phyloP scores from a whole-genome alignment of 2,797 vertebrate genomes.

The Gymnothorax javanicus region DNA sequence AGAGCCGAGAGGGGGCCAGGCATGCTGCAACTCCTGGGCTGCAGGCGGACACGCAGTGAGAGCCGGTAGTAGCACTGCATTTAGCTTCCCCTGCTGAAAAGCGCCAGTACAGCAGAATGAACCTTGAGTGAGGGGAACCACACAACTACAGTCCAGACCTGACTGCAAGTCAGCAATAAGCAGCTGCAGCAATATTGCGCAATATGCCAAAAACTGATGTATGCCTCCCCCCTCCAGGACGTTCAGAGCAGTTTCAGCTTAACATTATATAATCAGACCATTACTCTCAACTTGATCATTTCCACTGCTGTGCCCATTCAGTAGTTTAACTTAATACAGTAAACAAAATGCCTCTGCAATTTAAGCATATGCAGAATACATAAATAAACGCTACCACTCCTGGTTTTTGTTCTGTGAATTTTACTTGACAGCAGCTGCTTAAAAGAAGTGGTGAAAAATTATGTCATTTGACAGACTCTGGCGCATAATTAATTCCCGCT shows the following conservation, averaged over 20 bases:
- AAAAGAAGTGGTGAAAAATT: not conserved
- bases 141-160: not conserved
- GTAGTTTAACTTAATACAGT: not conserved
- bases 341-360: not conserved
- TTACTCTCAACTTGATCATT: not conserved
- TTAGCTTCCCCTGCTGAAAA: constrained; percentile 55
- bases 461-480: not conserved
- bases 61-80: constrained; percentile 5
- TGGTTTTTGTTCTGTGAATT: not conserved
- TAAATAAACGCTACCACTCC: not conserved
- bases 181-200: not conserved
- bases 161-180: not conserved
- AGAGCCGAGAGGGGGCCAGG: not conserved
- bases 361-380: not conserved
- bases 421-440: not conserved
- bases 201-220: not conserved
- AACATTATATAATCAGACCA: not conserved
- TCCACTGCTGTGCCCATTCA: not conserved
- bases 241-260: not conserved
- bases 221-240: not conserved
- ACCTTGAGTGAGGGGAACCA: not conserved
- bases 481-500: not conserved
- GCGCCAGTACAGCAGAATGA: constrained; percentile 36
- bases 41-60: not conserved
- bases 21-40: constrained; percentile 20